Percentiles rank a stretch among this genome's conserved stretches.
phyloP scores from a whole-genome alignment of 2,113 vertebrate species.

The Onychostruthus taczanowskii region DNA sequence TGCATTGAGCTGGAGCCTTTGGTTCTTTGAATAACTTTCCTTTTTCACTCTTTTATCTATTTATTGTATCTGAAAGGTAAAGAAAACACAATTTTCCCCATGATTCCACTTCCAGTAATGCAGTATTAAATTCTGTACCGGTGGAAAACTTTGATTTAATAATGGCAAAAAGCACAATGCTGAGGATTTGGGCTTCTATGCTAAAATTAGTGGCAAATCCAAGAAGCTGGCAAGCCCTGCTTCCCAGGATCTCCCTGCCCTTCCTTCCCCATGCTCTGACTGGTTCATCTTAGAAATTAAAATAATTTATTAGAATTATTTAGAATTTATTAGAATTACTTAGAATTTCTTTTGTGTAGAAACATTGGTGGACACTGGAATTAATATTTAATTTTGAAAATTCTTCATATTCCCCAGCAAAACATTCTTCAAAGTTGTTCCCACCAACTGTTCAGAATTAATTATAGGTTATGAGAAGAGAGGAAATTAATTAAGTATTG shows the following conservation, averaged over 20 bases:
- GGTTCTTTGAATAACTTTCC: conserved; percentile 13
- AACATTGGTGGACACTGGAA: not conserved
- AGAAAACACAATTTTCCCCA: not conserved
- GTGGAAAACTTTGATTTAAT: not conserved
- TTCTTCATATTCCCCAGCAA: not conserved
- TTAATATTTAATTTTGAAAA: not conserved
- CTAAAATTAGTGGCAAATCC: not conserved
- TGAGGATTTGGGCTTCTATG: not conserved
- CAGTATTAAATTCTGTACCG: not conserved
- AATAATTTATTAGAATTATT: not conserved
- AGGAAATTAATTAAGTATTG: not conserved
- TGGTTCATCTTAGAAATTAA: not conserved
- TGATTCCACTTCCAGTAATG: not conserved
- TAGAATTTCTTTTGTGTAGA: not conserved
- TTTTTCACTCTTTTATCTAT: conserved; percentile 35
- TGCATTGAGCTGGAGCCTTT: not conserved
- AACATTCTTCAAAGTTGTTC: not conserved
- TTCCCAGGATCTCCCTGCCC: not conserved
- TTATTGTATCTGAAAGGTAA: conserved; percentile 25
- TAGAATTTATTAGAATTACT: not conserved
- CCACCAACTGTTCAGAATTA: not conserved
- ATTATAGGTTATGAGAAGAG: not conserved
- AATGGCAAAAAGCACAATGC: not conserved
- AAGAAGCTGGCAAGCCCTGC: not conserved
- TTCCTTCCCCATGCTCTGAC: not conserved